These are phyloP conservation scores for Auanema sp. DNA, from an alignment of 2,888 invertebrate species.

Conservation along the genomic window DNA sequence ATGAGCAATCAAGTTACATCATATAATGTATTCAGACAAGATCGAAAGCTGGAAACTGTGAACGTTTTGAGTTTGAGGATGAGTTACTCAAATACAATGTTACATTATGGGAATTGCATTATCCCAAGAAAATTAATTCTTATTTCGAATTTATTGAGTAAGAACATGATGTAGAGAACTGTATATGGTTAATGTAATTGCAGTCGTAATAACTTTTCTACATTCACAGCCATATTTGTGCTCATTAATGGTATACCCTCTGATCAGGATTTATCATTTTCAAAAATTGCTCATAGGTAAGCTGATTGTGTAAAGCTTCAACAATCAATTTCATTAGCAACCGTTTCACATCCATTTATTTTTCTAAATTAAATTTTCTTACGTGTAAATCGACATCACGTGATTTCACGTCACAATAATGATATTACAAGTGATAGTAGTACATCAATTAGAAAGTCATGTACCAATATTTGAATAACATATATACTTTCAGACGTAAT, in stretches of 20 bases:
- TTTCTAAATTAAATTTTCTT: too few species aligned
- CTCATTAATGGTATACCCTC: slow-evolving; percentile 40
- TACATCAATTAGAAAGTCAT: background rate
- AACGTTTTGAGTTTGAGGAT: slow-evolving; percentile 47
- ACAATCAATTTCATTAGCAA: background rate
- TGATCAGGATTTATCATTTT: slow-evolving; percentile 46
- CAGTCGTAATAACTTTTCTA: slow-evolving; percentile 40
- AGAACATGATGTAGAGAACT: slow-evolving; percentile 10
- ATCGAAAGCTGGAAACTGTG: slow-evolving; percentile 36
- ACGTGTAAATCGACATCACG: too few species aligned
- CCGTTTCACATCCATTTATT: too few species aligned
- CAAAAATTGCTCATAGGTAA: slow-evolving; percentile 34
- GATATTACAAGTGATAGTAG: background rate
- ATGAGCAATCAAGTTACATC: background rate
- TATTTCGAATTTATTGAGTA: slow-evolving; percentile 53
- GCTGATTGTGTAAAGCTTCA: background rate
- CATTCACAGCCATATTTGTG: slow-evolving; percentile 48
- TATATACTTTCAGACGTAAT: slow-evolving; percentile 8
- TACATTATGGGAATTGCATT: slow-evolving; percentile 44
- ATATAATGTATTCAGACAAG: slow-evolving; percentile 19
- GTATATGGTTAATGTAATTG: background rate
- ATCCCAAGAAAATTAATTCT: slow-evolving; percentile 44
- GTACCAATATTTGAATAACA: too few species aligned
- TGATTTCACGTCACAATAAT: too few species aligned
- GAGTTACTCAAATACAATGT: slow-evolving; percentile 43